Base-by-base conservation (phyloP, 2,113 vertebrate genomes). In the Puntigrus tetrazona region DNA sequence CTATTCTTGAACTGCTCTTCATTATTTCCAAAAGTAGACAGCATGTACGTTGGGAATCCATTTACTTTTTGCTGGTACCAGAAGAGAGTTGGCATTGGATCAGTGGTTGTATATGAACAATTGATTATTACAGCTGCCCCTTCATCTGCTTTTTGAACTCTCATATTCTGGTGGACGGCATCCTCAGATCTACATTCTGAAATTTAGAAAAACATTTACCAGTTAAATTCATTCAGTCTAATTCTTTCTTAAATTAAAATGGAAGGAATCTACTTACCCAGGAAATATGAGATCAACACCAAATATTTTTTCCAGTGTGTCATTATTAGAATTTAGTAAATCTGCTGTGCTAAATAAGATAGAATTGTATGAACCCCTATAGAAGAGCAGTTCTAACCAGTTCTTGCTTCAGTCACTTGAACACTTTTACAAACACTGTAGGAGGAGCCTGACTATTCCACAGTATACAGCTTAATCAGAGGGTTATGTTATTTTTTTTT, bases 41-140 rank as follows among this genome's bases (percentile, higher is more conserved):
- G 45, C 11, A 82, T 69, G 47, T 50, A n/a, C 11, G 41, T 38
- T 18, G 67, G 81, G 47, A 50, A 61, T 25, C 36, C 69, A 41
- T 83, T 83, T 61, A 34, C 6, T 8, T n/a, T 1, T 18, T 75
- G 69, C 25, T 74, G 57, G 55, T 83, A 83, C 82, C 82, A 83
- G 70, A 75, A 43, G n/a, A 83, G 70, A 13, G 57, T 61, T 31
- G 65, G 65, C 0, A 8, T 1, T 82, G 43, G n/a, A 61, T 61
- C n/a, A 13, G 10, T 61, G 57, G 57, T 61, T 61, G n/a, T 61
- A 61, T 27, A 61, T 61, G 57, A 13, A 61, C 57, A 61, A 2
- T 61, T 61, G 11, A 61, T 61, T 61, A 27, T 61, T 61, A 61
- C 25, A 27, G n/a, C 57, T 61, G 57, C 10, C 25, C 25, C 57